phyloP scores from a whole-genome alignment of 2,113 vertebrate genomes.

The Rhadina sibilatrix region DNA sequence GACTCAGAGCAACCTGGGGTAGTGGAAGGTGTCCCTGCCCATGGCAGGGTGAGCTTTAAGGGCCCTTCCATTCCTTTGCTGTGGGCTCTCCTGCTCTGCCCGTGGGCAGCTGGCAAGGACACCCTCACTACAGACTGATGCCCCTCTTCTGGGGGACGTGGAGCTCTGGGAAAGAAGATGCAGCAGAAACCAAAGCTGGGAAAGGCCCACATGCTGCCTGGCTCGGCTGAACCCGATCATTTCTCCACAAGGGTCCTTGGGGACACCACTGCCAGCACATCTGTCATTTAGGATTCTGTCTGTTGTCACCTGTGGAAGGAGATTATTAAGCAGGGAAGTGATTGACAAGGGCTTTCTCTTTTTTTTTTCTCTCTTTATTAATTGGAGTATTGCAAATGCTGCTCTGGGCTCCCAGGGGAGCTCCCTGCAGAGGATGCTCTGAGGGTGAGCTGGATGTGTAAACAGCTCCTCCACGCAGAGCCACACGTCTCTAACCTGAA shows the following conservation, averaged over 20 bases:
- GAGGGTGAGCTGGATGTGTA: not conserved
- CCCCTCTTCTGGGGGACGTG: not conserved
- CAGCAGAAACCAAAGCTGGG: not conserved
- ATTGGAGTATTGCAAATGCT: not conserved
- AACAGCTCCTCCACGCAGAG: not conserved
- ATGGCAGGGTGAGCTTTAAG: not conserved
- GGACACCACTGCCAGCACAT: not conserved
- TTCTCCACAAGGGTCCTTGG: not conserved
- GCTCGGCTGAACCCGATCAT: not conserved
- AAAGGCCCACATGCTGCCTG: not conserved
- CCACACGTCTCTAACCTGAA: not conserved
- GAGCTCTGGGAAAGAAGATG: not conserved
- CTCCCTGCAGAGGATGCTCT: not conserved
- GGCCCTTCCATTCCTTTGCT: not conserved
- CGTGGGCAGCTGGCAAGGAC: not conserved
- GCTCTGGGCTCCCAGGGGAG: not conserved
- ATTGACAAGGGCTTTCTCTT: not conserved
- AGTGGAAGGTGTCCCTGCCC: not conserved
- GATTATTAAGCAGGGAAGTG: not conserved
- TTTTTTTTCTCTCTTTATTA: not conserved
- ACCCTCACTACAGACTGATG: no score
- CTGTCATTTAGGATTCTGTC: not conserved
- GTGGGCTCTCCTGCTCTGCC: not conserved
- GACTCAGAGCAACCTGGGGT: rapidly evolving
- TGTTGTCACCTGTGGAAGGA: not conserved